These are phyloP conservation scores for Caenorhabditis auriculariae DNA, from an alignment of 2,888 invertebrate genomes.

Conservation along the genomic window DNA sequence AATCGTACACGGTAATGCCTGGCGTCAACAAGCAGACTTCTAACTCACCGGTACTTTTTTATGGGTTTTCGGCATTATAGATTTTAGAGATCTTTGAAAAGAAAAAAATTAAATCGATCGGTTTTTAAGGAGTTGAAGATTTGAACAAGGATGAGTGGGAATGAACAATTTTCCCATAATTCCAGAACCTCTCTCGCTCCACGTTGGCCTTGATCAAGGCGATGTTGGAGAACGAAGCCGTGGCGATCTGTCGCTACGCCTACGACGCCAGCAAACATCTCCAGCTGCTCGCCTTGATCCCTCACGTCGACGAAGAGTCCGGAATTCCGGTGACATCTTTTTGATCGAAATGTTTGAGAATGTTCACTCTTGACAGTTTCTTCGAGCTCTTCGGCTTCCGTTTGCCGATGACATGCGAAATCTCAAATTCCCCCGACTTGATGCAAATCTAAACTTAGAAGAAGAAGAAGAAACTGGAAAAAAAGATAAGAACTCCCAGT, in stretches of 20 bases:
- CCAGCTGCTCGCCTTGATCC: slow-evolving; percentile 27
- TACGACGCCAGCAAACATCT: slow-evolving; percentile 25
- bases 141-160: neutral
- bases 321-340: slow-evolving; percentile 5
- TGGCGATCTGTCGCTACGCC: slow-evolving; percentile 36
- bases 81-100: neutral
- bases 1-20: slow-evolving; percentile 27
- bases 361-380: slow-evolving; percentile 2
- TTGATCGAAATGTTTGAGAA: neutral
- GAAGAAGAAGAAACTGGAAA: slow-evolving; percentile 4
- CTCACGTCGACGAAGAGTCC: slow-evolving; percentile 19
- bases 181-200: slow-evolving; percentile 4
- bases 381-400: slow-evolving; percentile 29
- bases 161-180: neutral
- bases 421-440: slow-evolving; percentile 24
- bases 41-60: neutral
- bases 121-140: neutral
- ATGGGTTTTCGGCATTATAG: neutral
- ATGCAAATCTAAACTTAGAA: no score
- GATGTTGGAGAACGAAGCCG: slow-evolving; percentile 26
- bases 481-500: neutral
- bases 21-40: slow-evolving; percentile 6
- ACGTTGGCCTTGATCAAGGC: slow-evolving; percentile 23
- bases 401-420: slow-evolving; percentile 33
- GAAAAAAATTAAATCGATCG: neutral